Base-by-base conservation (phyloP, 2,113 vertebrate genomes). In the Dermatemys mawii region DNA sequence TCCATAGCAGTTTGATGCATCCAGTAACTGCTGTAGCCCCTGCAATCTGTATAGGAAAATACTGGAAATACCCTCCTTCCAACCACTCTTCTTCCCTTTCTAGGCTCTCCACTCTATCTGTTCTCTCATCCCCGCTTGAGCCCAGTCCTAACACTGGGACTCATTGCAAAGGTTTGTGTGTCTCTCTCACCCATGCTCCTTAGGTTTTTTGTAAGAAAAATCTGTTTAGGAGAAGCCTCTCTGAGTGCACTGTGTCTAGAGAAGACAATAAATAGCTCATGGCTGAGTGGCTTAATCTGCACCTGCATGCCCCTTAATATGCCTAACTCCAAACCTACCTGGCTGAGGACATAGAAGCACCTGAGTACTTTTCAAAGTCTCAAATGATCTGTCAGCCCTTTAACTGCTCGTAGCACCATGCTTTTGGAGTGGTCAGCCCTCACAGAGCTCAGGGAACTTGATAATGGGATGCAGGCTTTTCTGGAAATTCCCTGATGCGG, bases 271-370 rank as follows among this genome's bases (percentile, higher is more conserved):
- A 67, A 17, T 17, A 63, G 32, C 35, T 63, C 32, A 4, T 67
- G 63, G 35, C 63, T 67, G 17, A 67, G 35, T 67, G 29, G 16
- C 60, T 67, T n/a, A 67, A 67, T 67, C 63, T 14, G 17, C 50
- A 44, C 24, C 53, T 81, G 17, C 10, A 1, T 11, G 44, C 60
- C 83, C 88, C 11, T 44, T 60, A 81, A 57, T 19, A 51, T 10
- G 67, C 48, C 29, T 84, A 49, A 93, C 86, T 16, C 84, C 49
- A 67, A 84, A 91, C 87, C 84, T 93, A 76, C 49, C 32, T 85
- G 27, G 1, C 67, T 27, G 82, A 93, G 80, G 1, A 1, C 86
- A 35, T 78, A 24, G 81, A 84, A 24, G 35, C 82, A 91, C 80
- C 21, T 1, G 81, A 75, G 24, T 38, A 16, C 48, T 94, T 95